A percentile compares a stretch with the other conserved stretches of the same genome.
These are phyloP conservation scores for Limenitis camilla DNA, from an alignment of 2,888 invertebrate genomes.

Conservation along the genomic window DNA sequence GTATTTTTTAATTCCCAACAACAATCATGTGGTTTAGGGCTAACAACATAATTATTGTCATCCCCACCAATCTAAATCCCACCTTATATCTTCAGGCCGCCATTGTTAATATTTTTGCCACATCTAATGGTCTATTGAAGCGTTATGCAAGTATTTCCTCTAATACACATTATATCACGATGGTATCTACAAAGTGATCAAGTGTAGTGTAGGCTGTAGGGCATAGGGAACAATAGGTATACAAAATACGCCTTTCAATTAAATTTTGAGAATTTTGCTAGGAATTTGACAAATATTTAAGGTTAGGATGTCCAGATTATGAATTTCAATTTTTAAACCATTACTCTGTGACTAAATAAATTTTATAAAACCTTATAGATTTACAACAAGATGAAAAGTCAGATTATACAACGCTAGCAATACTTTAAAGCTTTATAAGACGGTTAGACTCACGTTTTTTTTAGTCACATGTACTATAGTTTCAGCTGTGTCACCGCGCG, in stretches of 20 bases:
- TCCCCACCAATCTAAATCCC: neutral
- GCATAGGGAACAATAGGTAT: constrained; percentile 7
- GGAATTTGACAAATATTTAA: neutral
- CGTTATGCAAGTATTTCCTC: constrained; percentile 19
- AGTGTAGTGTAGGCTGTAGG: constrained; percentile 6
- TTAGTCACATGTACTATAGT: too few relatives aligned
- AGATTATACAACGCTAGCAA: too few relatives aligned
- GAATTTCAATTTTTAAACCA: too few relatives aligned
- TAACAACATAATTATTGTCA: constrained; percentile 1
- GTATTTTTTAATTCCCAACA: neutral
- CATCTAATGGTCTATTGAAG: constrained; percentile 31
- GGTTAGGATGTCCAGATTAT: too few relatives aligned
- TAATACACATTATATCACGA: constrained; percentile 8
- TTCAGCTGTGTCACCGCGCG: too few relatives aligned
- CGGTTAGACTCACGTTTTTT: too few relatives aligned
- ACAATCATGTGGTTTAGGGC: neutral
- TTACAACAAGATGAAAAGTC: too few relatives aligned
- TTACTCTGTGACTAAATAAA: too few relatives aligned
- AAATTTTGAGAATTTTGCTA: neutral
- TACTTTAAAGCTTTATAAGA: too few relatives aligned
- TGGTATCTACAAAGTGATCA: constrained; percentile 2
- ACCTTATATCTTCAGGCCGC: constrained; percentile 20
- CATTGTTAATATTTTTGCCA: constrained; percentile 36
- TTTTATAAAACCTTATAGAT: too few relatives aligned
- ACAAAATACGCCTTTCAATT: neutral